Conservation (phyloP, 2,797 vertebrate genomes). For the Xerus rutilus region DNA sequence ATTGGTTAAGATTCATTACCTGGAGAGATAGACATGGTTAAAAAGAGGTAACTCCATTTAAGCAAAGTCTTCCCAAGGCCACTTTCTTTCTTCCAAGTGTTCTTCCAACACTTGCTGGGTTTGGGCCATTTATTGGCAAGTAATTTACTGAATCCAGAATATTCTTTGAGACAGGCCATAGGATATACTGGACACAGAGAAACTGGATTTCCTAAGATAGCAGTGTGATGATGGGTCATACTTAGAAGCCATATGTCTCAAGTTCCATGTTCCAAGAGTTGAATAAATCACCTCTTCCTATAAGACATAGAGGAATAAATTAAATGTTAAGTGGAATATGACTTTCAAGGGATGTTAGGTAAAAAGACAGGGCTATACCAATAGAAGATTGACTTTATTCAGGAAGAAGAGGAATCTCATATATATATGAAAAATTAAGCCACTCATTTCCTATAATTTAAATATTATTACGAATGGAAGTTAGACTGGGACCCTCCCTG, state of each 20-base stretch:
- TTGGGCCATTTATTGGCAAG: neutral
- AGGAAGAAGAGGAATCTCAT: neutral
- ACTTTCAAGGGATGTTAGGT: neutral
- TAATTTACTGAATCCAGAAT: neutral
- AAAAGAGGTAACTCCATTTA: neutral
- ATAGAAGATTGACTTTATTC: constrained; percentile 15
- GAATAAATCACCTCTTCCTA: neutral
- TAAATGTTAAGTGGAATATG: neutral
- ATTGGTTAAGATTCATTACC: neutral
- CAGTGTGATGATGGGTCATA: neutral
- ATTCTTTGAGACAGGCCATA: neutral
- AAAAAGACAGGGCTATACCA: neutral
- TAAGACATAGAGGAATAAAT: neutral
- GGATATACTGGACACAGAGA: neutral
- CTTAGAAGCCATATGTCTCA: neutral
- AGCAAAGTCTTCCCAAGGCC: neutral
- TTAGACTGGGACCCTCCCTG: neutral
- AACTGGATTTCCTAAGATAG: neutral
- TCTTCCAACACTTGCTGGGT: neutral
- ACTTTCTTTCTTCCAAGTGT: neutral
- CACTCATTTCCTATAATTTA: neutral
- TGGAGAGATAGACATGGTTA: neutral
- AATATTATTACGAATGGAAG: neutral
- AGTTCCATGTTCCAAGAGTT: neutral
- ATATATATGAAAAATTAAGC: neutral